Evolutionary conservation across 2,113 vertebrate species (phyloP).

Genomic region (Hemibagrus wyckioides): DNA sequence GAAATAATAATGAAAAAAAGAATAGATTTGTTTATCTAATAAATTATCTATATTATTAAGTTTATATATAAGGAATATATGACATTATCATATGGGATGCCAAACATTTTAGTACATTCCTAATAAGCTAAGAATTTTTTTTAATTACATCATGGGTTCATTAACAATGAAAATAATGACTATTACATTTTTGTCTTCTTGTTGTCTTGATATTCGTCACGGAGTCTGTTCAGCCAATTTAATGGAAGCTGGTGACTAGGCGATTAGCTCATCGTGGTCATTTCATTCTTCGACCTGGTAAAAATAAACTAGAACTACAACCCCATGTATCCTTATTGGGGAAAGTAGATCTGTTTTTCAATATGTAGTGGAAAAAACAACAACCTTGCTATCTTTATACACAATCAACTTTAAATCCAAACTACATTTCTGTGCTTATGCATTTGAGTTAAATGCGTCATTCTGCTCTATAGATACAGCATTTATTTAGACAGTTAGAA

Average conservation of each 20-base stretch:
- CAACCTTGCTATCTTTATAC: not conserved
- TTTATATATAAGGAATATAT: too few species aligned
- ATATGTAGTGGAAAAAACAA: not conserved
- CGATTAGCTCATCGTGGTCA: not conserved
- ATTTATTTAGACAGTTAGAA: too few species aligned
- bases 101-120: not conserved
- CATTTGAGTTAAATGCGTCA: not conserved
- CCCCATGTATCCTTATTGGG: not conserved
- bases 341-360: not conserved
- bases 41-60: too few species aligned
- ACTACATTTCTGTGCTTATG: not conserved
- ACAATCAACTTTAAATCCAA: not conserved
- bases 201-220: not conserved
- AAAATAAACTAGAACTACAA: not conserved
- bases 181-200: not conserved
- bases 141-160: not conserved
- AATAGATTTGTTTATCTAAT: not conserved
- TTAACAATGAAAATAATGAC: not conserved
- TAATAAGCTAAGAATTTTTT: not conserved
- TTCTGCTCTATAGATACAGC: not conserved
- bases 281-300: not conserved
- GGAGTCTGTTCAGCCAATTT: not conserved
- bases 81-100: not conserved
- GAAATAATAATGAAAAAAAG: not conserved
- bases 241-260: not conserved